phyloP scores from a whole-genome alignment of 2,113 vertebrate species.

The Zeus faber region DNA sequence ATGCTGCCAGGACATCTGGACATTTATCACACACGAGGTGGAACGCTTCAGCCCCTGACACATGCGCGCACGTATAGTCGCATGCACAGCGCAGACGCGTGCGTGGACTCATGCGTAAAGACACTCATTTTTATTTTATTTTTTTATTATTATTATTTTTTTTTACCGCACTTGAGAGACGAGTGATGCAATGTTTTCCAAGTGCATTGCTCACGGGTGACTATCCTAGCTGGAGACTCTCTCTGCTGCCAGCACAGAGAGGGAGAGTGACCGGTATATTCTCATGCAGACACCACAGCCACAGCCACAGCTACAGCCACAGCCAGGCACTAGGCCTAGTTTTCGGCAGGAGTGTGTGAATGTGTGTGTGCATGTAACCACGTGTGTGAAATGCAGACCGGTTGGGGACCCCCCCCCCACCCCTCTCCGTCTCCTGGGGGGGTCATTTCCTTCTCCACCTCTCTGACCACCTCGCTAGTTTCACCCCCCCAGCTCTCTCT shows the following conservation, averaged over 20 bases:
- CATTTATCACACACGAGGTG: slow-evolving; percentile 37
- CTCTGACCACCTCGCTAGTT: not conserved
- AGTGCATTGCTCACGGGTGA: not conserved
- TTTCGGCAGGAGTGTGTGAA: slow-evolving; percentile 21
- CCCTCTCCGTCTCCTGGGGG: slow-evolving; percentile 25
- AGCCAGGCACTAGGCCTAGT: too few species aligned
- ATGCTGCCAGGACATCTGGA: slow-evolving; percentile 37
- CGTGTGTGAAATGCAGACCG: slow-evolving; percentile 37
- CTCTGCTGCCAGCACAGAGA: too few species aligned
- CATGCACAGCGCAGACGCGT: too few species aligned
- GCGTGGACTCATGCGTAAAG: too few species aligned
- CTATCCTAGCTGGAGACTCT: slow-evolving; percentile 8
- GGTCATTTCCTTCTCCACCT: slow-evolving; percentile 58
- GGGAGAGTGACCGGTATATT: too few species aligned
- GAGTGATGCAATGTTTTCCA: slow-evolving; percentile 42
- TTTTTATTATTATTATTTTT: too few species aligned
- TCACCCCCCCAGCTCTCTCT: too few species aligned
- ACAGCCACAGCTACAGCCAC: too few species aligned
- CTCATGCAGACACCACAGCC: too few species aligned
- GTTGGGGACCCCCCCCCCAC: slow-evolving; percentile 43
- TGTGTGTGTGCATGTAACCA: slow-evolving; percentile 3
- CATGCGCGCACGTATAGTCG: not conserved
- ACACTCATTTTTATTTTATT: too few species aligned
- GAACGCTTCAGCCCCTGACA: slow-evolving; percentile 13
- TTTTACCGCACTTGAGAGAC: slow-evolving; percentile 18